These are phyloP conservation scores for Toxotes jaculatrix DNA, from an alignment of 2,113 vertebrate genomes.

Conservation along the genomic window DNA sequence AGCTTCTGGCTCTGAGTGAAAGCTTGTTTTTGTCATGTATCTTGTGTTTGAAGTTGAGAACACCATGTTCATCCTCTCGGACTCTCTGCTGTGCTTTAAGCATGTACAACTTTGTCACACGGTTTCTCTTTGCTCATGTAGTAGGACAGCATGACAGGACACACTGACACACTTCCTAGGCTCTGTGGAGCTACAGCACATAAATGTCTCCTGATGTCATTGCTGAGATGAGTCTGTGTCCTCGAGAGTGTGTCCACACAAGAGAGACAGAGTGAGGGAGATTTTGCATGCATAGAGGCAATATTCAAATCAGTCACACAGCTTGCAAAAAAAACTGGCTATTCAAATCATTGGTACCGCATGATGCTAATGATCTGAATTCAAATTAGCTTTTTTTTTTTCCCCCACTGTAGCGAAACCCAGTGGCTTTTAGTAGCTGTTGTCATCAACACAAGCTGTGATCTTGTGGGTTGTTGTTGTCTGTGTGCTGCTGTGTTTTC, in stretches of 20 bases:
- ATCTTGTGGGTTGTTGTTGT: conserved; percentile 7
- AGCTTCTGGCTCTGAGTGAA: not conserved
- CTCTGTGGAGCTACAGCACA: not conserved
- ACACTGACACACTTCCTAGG: not conserved
- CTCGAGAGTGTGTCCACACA: not conserved
- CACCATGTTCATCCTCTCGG: not conserved
- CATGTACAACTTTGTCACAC: not conserved
- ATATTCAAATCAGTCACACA: conserved; percentile 10
- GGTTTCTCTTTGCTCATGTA: not conserved
- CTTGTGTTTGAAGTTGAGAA: not conserved
- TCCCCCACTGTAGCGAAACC: not conserved
- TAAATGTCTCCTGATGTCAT: not conserved
- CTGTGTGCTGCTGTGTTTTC: conserved; percentile 26
- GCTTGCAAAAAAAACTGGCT: not conserved
- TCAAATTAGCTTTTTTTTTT: conserved; percentile 8
- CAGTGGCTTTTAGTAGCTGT: not conserved
- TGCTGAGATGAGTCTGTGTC: not conserved
- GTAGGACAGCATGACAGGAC: conserved; percentile 1
- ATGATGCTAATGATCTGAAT: conserved; percentile 34
- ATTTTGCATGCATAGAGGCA: not conserved
- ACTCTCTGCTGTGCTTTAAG: no score
- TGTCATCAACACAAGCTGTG: conserved; percentile 30
- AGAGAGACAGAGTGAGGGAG: no score
- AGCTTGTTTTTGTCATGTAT: not conserved
- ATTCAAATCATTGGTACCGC: conserved; percentile 12